Evolutionary conservation across 1,140 invertebrate species (phyloP).

Genomic region (Drosophila ohnishii): DNA sequence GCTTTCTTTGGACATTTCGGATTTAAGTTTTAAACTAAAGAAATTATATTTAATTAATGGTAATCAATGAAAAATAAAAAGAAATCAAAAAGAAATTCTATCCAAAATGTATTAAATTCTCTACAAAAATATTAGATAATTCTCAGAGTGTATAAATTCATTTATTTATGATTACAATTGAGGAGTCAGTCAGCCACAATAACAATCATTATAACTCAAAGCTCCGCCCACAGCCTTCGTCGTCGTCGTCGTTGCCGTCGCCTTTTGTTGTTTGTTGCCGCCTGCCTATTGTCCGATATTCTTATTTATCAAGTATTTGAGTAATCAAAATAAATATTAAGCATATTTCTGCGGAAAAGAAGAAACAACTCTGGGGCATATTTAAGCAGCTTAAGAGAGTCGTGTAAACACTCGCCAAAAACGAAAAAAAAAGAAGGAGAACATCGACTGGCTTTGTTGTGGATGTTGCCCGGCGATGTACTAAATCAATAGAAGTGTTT

Average conservation of each 20-base stretch:
- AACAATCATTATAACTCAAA: slow-evolving; percentile 28
- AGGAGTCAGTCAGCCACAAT: slow-evolving; percentile 38
- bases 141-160: slow-evolving; percentile 27
- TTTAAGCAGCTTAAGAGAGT: slow-evolving; percentile 64
- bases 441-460: slow-evolving; percentile 43
- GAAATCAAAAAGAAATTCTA: neutral
- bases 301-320: slow-evolving; percentile 38
- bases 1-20: neutral
- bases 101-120: neutral
- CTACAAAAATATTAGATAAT: neutral
- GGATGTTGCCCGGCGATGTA: slow-evolving; percentile 24
- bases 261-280: slow-evolving; percentile 22
- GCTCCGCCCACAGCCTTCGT: slow-evolving; percentile 26
- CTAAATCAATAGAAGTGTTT: slow-evolving; percentile 63
- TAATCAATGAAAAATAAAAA: slow-evolving; percentile 4
- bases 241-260: neutral
- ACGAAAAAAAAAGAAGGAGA: slow-evolving; percentile 2
- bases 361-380: slow-evolving; percentile 28
- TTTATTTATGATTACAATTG: slow-evolving; percentile 46
- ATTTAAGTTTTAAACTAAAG: slow-evolving; percentile 1
- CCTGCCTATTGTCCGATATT: slow-evolving; percentile 27
- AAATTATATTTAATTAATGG: neutral
- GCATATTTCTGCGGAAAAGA: slow-evolving; percentile 32
- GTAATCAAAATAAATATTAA: slow-evolving; percentile 58
- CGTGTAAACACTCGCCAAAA: slow-evolving; percentile 47